Evolutionary conservation across 2,888 invertebrate genomes (phyloP), one percentile per base, ranked within the genome.

Genomic region (Mamestra brassicae): DNA sequence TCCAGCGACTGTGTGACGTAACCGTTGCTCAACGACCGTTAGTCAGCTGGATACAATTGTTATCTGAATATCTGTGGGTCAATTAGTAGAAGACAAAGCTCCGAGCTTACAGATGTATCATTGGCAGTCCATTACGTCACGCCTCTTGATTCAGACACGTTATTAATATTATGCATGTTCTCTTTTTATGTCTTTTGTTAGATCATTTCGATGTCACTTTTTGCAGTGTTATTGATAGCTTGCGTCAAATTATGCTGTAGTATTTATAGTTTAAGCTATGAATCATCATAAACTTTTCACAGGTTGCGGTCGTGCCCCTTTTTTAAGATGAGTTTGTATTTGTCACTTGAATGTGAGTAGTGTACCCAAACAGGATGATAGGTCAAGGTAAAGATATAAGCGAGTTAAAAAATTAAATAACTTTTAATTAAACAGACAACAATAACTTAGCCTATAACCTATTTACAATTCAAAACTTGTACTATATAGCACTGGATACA

Each of bases 371-470:
- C 0, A 11, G 13, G 55, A 26, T 60, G 3, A 17, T 8, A 47
- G 52, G 60, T 5, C 0, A 50, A 73, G 26, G 47, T 61, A 36
- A 65, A 85, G 68, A 78, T 17, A 80, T 26, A 81, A 55, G 47
- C 47, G 42, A 66, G 50, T 68, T 50, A 64, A 61, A 75, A 82
- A 74, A 83, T 89, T 88, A 86, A 92, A 92, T 93, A 92, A 86
- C 81, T 84, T 89, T 90, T 93, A 90, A 91, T 89, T 92, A 86
- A 83, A 91, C 88, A 90, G 90, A 91, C 89, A 87, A 94, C 93
- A 87, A 95, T 95, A 94, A 95, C 93, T 95, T 95, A 93, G 77
- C 52, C 81, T 93, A 92, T 71, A 84, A 89, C 76, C 92, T 95
- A 95, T 93, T 91, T 94, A 94, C 93, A 94, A 90, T 86, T 89